phyloP scores from a whole-genome alignment of 2,113 vertebrate species.

The Dissostichus mawsoni region DNA sequence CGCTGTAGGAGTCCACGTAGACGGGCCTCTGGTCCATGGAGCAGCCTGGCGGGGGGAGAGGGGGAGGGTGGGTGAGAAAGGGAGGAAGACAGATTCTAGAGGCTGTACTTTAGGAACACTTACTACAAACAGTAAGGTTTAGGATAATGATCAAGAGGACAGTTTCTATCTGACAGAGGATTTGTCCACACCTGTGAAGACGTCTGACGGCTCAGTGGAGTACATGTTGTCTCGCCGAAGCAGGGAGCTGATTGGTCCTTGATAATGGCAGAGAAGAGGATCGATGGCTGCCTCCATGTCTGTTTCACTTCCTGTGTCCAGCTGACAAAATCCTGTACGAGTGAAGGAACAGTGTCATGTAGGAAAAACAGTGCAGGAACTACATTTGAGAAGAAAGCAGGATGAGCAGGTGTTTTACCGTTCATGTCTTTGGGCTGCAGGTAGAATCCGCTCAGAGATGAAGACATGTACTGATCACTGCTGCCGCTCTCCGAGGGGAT shows the following conservation, averaged over 20 bases:
- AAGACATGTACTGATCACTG: constrained; percentile 90
- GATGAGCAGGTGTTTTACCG: constrained; percentile 76
- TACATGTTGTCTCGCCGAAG: constrained; percentile 86
- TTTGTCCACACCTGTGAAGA: constrained; percentile 70
- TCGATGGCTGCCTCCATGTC: constrained; percentile 90
- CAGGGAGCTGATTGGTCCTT: constrained; percentile 85
- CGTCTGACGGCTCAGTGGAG: constrained; percentile 81
- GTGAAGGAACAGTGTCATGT: not conserved
- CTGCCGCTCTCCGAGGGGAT: constrained; percentile 93
- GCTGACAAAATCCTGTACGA: constrained; percentile 87
- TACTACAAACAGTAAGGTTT: no score
- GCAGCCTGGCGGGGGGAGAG: constrained; percentile 78
- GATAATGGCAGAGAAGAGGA: constrained; percentile 90
- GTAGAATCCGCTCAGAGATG: constrained; percentile 90
- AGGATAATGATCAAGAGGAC: not conserved
- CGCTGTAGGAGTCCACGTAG: constrained; percentile 82
- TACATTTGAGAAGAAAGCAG: not conserved
- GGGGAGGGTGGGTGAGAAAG: not conserved
- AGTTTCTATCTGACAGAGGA: not conserved
- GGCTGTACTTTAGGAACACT: no score
- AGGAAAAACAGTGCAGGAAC: not conserved
- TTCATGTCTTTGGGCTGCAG: constrained; percentile 89
- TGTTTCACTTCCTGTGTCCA: constrained; percentile 91
- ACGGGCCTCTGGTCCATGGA: constrained; percentile 81
- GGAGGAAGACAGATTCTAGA: not conserved